Percentiles rank a stretch among this genome's conserved stretches.
These are phyloP conservation scores for Otocyon megalotis DNA, from an alignment of 2,113 vertebrate species.

Conservation along the genomic window DNA sequence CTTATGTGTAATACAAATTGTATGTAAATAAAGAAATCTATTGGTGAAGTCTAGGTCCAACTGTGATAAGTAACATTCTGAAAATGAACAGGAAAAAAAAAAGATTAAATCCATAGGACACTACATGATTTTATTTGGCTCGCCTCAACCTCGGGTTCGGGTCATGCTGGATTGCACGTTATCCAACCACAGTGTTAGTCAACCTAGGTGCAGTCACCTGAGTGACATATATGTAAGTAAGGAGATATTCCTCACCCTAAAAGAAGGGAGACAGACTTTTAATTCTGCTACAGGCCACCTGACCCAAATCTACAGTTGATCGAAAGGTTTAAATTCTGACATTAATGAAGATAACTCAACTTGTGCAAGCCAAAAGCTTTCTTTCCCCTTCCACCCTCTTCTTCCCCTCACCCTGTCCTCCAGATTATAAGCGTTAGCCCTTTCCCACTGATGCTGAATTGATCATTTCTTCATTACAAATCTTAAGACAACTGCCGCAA, in stretches of 20 bases:
- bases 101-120: slow-evolving; percentile 75
- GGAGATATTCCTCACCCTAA: slow-evolving; percentile 12
- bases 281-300: slow-evolving; percentile 84
- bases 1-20: slow-evolving; percentile 79
- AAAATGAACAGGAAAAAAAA: slow-evolving; percentile 64
- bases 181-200: slow-evolving; percentile 82
- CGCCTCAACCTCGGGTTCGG: slow-evolving; percentile 80
- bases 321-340: slow-evolving; percentile 84
- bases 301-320: slow-evolving; percentile 84
- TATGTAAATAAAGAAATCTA: slow-evolving; percentile 79
- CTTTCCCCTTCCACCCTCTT: neutral
- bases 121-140: slow-evolving; percentile 79
- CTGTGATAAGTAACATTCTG: slow-evolving; percentile 72
- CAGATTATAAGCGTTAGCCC: slow-evolving; percentile 67
- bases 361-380: slow-evolving; percentile 73
- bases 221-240: slow-evolving; percentile 62
- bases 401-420: neutral
- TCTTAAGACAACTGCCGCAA: slow-evolving; percentile 86
- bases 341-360: slow-evolving; percentile 81
- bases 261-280: slow-evolving; percentile 85
- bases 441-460: slow-evolving; percentile 83
- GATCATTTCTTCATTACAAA: slow-evolving; percentile 88
- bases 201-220: slow-evolving; percentile 78
- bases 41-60: slow-evolving; percentile 76
- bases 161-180: slow-evolving; percentile 80